Evolutionary conservation across 2,797 vertebrate species (phyloP), one percentile per base, ranked within the genome.

Genomic region (Oryzias sinensis): DNA sequence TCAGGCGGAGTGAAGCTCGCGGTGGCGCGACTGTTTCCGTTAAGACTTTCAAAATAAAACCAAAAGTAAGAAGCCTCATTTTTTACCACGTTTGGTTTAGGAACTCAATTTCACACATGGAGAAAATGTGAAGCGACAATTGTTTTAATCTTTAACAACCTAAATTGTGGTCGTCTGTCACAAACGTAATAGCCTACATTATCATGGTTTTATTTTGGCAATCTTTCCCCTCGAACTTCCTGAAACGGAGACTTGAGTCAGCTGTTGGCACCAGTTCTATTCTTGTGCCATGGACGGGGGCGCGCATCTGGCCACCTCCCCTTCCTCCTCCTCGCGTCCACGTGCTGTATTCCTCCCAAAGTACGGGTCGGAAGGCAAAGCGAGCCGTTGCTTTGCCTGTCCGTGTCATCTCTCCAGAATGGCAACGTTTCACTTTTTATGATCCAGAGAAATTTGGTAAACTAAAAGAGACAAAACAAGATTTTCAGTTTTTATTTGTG

Each of bases 231-330:
- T 15, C 2, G 0, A 0, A 60, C 56, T 68, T 86, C 83, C 84
- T 62, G 55, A 29, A 5, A 66, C 46, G 0, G 27, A 24, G 45
- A 13, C 59, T 85, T 80, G 65, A 80, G 70, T 59, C 60, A 70
- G 69, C 73, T 72, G 80, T 76, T 74, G 83, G 77, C 64, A 72
- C 79, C 49, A 84, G 72, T 82, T 49, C 65, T 82, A 80, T 87
- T 88, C 84, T 72, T 84, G 79, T 74, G 80, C 78, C 81, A 80
- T 84, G 72, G 85, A 71, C 86, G 89, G 87, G 88, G 85, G 79
- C 90, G 88, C 86, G 83, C 88, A 83, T 86, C 83, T 84, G 76
- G 77, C 85, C 81, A 63, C 79, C 73, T 79, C 77, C 82, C 87
- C 73, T 71, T 89, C 72, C 70, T 75, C 76, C 68, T 77, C 70